These are phyloP conservation scores for Lasiurus borealis DNA, from an alignment of 2,113 vertebrate species.

Conservation along the genomic window DNA sequence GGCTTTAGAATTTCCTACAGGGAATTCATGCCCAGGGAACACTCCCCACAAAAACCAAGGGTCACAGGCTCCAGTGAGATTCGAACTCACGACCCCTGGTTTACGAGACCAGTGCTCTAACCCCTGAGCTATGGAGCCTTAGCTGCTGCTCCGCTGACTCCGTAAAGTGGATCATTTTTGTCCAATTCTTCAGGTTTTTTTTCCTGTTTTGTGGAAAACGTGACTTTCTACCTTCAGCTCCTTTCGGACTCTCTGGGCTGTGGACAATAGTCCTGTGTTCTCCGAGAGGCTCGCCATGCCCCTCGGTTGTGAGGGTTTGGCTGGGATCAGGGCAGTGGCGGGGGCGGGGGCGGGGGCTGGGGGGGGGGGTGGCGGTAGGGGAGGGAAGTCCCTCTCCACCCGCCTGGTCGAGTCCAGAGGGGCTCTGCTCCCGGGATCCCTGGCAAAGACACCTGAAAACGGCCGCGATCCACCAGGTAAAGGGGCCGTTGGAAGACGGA, in stretches of 20 bases:
- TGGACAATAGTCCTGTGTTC: too few relatives aligned
- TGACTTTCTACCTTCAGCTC: too few relatives aligned
- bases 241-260: too few relatives aligned
- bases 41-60: rapidly evolving
- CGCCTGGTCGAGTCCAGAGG: not conserved
- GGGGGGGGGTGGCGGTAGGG: not conserved
- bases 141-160: rapidly evolving
- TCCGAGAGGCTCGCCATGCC: too few relatives aligned
- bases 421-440: not conserved
- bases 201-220: too few relatives aligned
- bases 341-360: too few relatives aligned
- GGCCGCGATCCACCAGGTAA: not conserved
- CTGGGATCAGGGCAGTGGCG: too few relatives aligned
- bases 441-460: not conserved
- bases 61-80: rapidly evolving
- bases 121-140: conserved; percentile 25
- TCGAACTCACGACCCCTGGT: conserved; percentile 60
- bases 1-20: too few relatives aligned
- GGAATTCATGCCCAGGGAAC: not conserved
- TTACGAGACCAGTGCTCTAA: conserved; percentile 53
- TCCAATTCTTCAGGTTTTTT: not conserved
- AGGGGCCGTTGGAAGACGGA: not conserved
- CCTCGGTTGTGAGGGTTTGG: too few relatives aligned
- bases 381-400: not conserved
- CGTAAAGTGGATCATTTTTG: not conserved